Evolutionary conservation across 2,888 invertebrate species (phyloP).

Genomic region (Bombyx huttoni): DNA sequence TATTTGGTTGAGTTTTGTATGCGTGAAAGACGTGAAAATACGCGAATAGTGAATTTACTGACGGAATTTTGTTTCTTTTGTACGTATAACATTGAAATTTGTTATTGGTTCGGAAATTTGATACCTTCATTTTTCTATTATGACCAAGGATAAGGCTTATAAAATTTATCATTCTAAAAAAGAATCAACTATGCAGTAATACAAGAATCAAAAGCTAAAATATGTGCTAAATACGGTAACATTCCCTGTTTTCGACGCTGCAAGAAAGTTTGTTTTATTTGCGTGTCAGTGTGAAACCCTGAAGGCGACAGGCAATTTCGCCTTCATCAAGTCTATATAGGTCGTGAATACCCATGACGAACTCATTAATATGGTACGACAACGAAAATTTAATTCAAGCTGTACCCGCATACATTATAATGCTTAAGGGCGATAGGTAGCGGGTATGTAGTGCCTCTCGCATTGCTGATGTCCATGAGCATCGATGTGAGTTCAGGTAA

Average conservation of each 20-base stretch:
- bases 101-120: too few relatives aligned
- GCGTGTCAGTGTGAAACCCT: not conserved
- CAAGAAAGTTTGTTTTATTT: not conserved
- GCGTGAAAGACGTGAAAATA: not conserved
- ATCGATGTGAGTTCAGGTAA: too few relatives aligned
- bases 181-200: not conserved
- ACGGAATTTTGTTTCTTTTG: not conserved
- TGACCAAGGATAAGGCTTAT: too few relatives aligned
- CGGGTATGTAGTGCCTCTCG: too few relatives aligned
- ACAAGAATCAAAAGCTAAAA: not conserved
- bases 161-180: too few relatives aligned
- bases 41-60: not conserved
- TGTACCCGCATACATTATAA: not conserved
- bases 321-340: not conserved
- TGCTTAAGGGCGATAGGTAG: too few relatives aligned
- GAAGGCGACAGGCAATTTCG: slow-evolving; percentile 1
- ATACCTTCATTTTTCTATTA: too few relatives aligned
- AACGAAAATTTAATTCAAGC: not conserved
- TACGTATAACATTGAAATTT: too few relatives aligned
- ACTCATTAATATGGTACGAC: not conserved
- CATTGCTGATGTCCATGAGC: too few relatives aligned
- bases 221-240: not conserved
- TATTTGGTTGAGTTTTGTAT: not conserved
- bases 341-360: not conserved
- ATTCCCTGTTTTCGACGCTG: not conserved